Evolutionary conservation across 2,113 vertebrate genomes (phyloP).

Genomic region (Dolichotis patagonum): DNA sequence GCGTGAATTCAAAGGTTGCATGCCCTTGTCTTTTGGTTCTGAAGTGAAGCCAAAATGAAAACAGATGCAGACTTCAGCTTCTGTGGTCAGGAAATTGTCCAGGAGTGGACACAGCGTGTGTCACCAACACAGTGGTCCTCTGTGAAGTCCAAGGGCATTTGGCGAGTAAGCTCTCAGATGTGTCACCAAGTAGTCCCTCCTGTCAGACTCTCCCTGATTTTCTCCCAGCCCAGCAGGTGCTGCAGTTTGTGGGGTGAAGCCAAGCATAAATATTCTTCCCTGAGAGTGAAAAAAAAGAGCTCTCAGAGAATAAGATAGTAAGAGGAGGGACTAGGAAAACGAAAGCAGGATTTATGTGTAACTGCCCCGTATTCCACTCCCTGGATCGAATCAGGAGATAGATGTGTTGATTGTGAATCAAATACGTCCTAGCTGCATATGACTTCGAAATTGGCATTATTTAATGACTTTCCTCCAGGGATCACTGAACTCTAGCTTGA

Average conservation of each 20-base stretch:
- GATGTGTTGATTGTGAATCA: background rate
- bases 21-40: background rate
- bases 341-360: background rate
- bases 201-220: background rate
- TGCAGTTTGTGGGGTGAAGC: background rate
- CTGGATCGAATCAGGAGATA: background rate
- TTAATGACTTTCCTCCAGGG: background rate
- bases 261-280: constrained; percentile 39
- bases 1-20: background rate
- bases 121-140: no score
- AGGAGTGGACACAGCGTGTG: accelerated
- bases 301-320: background rate
- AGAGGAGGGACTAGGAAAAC: constrained; percentile 34
- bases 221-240: background rate
- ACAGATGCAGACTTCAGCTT: background rate
- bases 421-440: background rate
- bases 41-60: background rate
- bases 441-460: background rate
- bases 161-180: background rate
- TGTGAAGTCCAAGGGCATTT: accelerated
- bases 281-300: constrained; percentile 24
- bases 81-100: background rate
- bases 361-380: background rate
- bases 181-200: background rate
- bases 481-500: background rate